phyloP scores from a whole-genome alignment of 2,113 vertebrate species.

The Chrysochloris asiatica region DNA sequence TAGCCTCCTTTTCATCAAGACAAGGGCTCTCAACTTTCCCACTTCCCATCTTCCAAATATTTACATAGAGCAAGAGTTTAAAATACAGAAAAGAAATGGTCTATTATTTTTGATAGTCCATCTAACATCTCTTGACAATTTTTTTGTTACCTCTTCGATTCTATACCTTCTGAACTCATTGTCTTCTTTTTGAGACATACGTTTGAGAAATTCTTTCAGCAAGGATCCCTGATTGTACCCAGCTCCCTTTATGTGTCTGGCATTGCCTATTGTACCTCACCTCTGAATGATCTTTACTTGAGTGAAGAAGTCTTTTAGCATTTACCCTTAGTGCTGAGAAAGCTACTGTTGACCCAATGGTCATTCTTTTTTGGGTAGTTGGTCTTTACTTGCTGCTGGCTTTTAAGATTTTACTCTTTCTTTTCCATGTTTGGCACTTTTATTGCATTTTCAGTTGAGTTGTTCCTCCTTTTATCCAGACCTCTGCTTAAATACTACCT shows the following conservation, averaged over 20 bases:
- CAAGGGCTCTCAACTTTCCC: neutral
- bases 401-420: neutral
- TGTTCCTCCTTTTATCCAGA: neutral
- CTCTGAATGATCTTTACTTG: neutral
- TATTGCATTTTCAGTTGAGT: neutral
- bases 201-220: neutral
- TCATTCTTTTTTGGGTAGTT: too few species aligned
- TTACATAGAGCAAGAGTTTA: neutral
- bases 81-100: neutral
- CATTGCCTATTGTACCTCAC: neutral
- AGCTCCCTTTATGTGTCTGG: neutral
- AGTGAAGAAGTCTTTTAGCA: neutral
- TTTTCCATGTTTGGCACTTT: neutral
- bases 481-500: neutral
- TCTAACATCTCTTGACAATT: neutral
- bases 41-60: neutral
- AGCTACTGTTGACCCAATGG: neutral
- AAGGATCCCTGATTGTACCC: neutral
- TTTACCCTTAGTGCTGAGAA: neutral
- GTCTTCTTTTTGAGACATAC: neutral
- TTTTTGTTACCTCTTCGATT: neutral
- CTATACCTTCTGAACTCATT: neutral
- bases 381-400: neutral
- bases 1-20: neutral
- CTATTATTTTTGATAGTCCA: neutral